Conservation (phyloP, 2,888 invertebrate genomes). For the Fragum whitleyi region DNA sequence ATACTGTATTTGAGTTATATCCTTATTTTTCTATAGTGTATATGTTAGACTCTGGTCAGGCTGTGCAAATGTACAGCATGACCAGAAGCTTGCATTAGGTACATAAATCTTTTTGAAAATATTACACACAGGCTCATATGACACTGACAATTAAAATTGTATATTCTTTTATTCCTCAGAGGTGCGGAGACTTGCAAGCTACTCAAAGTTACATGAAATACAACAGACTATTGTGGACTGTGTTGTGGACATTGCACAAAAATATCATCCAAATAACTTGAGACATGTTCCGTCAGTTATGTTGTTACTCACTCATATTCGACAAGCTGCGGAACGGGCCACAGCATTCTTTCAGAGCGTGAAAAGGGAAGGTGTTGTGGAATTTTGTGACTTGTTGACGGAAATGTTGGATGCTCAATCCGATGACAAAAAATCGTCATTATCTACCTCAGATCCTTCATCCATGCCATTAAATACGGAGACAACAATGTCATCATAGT, state of each 20-base stretch:
- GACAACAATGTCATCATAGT: constrained; percentile 2
- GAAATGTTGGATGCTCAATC: constrained; percentile 80
- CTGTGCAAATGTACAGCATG: no score
- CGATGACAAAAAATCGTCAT: constrained; percentile 42
- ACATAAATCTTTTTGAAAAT: no score
- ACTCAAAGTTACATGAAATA: constrained; percentile 76
- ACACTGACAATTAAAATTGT: no score
- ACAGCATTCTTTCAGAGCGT: constrained; percentile 78
- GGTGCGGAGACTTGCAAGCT: constrained; percentile 77
- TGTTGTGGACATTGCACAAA: constrained; percentile 77
- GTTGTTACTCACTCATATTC: constrained; percentile 79
- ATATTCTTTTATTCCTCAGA: constrained; percentile 65
- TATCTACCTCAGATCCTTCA: background rate
- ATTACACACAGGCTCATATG: no score
- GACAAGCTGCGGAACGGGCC: constrained; percentile 79
- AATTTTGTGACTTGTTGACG: constrained; percentile 79
- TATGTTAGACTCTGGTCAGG: no score
- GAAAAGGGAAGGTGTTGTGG: constrained; percentile 77
- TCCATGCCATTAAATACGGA: background rate
- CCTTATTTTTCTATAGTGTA: no score
- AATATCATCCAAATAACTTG: constrained; percentile 77
- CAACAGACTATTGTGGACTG: constrained; percentile 77
- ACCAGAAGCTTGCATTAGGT: no score
- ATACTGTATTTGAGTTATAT: no score
- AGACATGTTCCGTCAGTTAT: constrained; percentile 78